A percentile compares a stretch with the other conserved stretches of the same genome.
These are phyloP conservation scores for Hedychridium roseum DNA, from an alignment of 2,888 invertebrate species.

Conservation along the genomic window DNA sequence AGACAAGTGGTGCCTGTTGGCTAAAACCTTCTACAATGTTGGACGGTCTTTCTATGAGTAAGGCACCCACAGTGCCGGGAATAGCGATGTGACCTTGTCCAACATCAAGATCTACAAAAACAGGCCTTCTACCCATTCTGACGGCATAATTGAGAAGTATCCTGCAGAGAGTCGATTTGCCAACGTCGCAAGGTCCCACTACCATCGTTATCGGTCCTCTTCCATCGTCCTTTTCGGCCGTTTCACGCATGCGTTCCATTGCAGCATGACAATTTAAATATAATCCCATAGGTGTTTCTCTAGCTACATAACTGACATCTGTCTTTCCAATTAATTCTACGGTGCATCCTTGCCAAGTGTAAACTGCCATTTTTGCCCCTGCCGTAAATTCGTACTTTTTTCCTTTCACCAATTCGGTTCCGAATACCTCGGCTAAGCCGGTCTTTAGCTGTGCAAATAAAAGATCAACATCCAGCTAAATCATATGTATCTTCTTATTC, in stretches of 20 bases:
- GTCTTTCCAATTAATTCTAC: constrained; percentile 87
- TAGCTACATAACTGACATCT: constrained; percentile 93
- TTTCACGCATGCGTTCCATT: constrained; percentile 85
- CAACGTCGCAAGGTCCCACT: constrained; percentile 95
- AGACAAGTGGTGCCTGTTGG: constrained; percentile 90
- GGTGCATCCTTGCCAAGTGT: constrained; percentile 94
- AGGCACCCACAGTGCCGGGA: constrained; percentile 90
- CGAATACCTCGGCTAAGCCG: constrained; percentile 96
- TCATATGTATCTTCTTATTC: constrained; percentile 4
- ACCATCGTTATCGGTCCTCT: constrained; percentile 89
- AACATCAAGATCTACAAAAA: constrained; percentile 94
- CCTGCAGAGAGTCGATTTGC: constrained; percentile 90
- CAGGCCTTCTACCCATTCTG: constrained; percentile 84
- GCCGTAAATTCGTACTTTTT: constrained; percentile 89
- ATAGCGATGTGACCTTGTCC: constrained; percentile 93
- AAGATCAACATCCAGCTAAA: not conserved
- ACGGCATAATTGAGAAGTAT: constrained; percentile 95
- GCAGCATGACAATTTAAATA: constrained; percentile 97
- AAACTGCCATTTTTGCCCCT: constrained; percentile 94
- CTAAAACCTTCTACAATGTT: constrained; percentile 95
- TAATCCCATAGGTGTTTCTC: constrained; percentile 96
- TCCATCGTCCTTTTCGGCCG: constrained; percentile 78
- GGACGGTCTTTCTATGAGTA: constrained; percentile 91
- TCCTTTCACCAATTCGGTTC: constrained; percentile 92
- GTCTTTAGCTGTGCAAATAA: constrained; percentile 73